A percentile compares a stretch with the other conserved stretches of the same genome.
These are phyloP conservation scores for Eupithecia tripunctaria DNA, from an alignment of 2,888 invertebrate genomes.

Conservation along the genomic window DNA sequence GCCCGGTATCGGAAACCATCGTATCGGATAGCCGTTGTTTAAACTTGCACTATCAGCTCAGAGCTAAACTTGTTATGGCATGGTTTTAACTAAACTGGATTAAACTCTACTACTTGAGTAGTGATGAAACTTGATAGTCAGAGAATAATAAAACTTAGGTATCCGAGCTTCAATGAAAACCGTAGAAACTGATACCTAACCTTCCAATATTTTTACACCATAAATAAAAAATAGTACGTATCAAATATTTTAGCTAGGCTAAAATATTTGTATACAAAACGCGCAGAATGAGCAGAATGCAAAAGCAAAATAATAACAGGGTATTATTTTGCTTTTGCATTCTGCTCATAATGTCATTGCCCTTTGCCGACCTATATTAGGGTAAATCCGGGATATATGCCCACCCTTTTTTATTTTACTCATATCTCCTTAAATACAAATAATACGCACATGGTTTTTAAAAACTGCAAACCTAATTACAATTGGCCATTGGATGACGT, in stretches of 20 bases:
- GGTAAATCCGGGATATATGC: no score
- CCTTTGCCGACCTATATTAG: not conserved
- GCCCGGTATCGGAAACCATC: not conserved
- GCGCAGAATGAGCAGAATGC: no score
- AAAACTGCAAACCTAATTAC: no score
- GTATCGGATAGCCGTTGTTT: not conserved
- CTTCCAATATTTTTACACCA: not conserved
- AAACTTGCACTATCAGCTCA: not conserved
- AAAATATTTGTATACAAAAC: no score
- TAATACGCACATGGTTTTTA: no score
- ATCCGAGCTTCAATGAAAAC: not conserved
- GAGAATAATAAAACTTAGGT: not conserved
- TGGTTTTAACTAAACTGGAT: slow-evolving; percentile 8
- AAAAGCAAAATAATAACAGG: no score
- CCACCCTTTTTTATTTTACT: no score
- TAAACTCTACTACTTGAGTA: not conserved
- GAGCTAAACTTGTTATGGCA: slow-evolving; percentile 26
- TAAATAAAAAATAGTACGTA: not conserved
- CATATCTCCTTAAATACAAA: no score
- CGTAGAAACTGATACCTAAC: not conserved
- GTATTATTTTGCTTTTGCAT: no score
- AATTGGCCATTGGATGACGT: no score
- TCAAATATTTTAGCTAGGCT: no score
- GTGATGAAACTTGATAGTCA: not conserved
- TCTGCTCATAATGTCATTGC: not conserved